A percentile compares a stretch with the other conserved stretches of the same genome.
Conservation (phyloP, 1,140 invertebrate species). For the Whitmania pigra region DNA sequence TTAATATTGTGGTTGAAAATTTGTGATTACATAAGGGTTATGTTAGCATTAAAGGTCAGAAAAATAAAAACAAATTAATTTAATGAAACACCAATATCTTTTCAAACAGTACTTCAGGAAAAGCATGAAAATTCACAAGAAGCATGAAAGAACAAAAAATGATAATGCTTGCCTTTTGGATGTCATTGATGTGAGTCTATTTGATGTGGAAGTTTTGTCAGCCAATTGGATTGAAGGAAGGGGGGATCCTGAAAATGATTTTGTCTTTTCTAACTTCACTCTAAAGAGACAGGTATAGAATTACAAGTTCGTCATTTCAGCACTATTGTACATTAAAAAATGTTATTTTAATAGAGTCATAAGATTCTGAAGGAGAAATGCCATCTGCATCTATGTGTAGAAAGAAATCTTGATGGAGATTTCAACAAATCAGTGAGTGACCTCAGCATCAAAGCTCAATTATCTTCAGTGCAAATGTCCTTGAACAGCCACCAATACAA, state of each 20-base stretch:
- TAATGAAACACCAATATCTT: not conserved
- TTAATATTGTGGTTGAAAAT: too few species aligned
- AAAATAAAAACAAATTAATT: too few species aligned
- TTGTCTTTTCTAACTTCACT: slow-evolving; percentile 23
- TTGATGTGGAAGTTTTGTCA: slow-evolving; percentile 69
- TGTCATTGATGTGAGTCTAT: slow-evolving; percentile 60
- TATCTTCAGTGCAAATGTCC: slow-evolving; percentile 71
- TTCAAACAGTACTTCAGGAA: not conserved
- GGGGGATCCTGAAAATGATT: not conserved
- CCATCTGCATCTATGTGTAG: slow-evolving; percentile 62
- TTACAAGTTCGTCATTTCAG: slow-evolving; percentile 5
- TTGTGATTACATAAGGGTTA: too few species aligned
- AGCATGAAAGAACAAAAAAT: not conserved
- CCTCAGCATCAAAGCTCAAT: slow-evolving; percentile 65
- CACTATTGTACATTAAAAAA: slow-evolving; percentile 11
- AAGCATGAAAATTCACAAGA: not conserved
- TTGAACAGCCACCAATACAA: slow-evolving; percentile 74
- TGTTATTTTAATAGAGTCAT: slow-evolving; percentile 28
- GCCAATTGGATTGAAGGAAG: slow-evolving; percentile 41
- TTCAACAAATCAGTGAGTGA: slow-evolving; percentile 64
- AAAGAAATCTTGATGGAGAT: slow-evolving; percentile 65
- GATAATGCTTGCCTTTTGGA: slow-evolving; percentile 51
- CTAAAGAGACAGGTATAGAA: slow-evolving; percentile 22
- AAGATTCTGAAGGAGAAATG: slow-evolving; percentile 63
- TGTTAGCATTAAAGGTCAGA: too few species aligned